Conservation (phyloP, 2,797 vertebrate species). For the Melanotaenia nigrans region DNA sequence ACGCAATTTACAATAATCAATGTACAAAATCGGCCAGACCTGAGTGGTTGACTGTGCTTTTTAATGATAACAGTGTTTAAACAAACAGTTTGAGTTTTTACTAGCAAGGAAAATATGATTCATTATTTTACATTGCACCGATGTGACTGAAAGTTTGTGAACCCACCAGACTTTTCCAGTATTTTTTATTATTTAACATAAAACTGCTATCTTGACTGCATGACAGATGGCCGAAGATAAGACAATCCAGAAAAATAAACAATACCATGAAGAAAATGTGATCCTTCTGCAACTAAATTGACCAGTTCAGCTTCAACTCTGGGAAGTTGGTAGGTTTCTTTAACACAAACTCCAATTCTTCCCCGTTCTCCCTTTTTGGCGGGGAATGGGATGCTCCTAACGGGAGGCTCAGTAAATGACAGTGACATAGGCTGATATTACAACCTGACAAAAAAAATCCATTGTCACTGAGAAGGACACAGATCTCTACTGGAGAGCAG, state of each 20-base stretch:
- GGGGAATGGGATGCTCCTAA: no score
- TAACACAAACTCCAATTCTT: no score
- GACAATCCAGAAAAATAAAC: not conserved
- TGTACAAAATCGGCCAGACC: slow-evolving; percentile 38
- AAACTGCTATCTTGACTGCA: not conserved
- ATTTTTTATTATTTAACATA: not conserved
- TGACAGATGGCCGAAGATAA: not conserved
- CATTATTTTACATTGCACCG: not conserved
- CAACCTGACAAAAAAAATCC: no score
- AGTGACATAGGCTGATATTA: no score
- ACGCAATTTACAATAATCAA: slow-evolving; percentile 19
- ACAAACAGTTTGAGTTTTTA: not conserved
- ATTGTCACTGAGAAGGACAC: no score
- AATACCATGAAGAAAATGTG: not conserved
- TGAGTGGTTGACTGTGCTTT: slow-evolving; percentile 21
- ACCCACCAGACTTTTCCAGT: not conserved
- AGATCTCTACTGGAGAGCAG: no score
- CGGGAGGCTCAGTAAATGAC: no score
- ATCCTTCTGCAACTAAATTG: no score
- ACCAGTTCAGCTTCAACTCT: no score
- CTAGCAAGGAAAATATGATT: not conserved
- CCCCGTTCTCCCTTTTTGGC: no score
- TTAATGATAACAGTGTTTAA: not conserved
- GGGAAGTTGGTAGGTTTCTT: no score
- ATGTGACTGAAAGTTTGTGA: not conserved